Percentiles rank a stretch among this genome's conserved stretches.
Evolutionary conservation across 30 jellyfish, hydroid and myxozoan species (phyloP).

Genomic region (Clytia hemisphaerica): DNA sequence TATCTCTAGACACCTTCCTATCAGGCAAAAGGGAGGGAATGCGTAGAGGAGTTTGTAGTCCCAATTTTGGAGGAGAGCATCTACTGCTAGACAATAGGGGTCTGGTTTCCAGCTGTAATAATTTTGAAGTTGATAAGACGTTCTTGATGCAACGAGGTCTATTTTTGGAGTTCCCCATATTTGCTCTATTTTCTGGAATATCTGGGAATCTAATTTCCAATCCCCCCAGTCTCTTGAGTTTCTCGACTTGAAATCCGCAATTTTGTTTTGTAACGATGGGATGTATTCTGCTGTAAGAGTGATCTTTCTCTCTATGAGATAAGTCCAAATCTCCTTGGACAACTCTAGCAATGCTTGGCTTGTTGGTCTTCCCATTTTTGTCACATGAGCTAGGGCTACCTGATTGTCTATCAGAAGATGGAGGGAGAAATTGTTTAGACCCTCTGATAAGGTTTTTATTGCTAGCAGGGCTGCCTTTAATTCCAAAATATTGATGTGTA

Average conservation of each 20-base stretch:
- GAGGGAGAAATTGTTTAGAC: neutral
- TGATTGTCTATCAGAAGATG: constrained; percentile 12
- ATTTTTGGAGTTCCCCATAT: neutral
- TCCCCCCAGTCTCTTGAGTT: constrained; percentile 4
- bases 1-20: constrained; percentile 2
- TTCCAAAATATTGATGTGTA: no score
- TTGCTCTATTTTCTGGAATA: neutral
- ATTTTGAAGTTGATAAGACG: constrained; percentile 3
- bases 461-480: no score
- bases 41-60: constrained; percentile 14
- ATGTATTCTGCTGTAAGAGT: no score
- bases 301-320: neutral
- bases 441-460: constrained; percentile 8
- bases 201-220: no score
- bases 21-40: constrained; percentile 15
- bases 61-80: constrained; percentile 15
- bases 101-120: constrained; percentile 11
- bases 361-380: no score
- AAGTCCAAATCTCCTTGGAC: constrained; percentile 7
- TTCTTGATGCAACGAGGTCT: no score
- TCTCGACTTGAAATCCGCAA: constrained; percentile 13
- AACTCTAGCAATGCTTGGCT: neutral
- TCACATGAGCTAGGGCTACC: no score
- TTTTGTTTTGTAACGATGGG: neutral
- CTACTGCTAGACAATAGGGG: no score